Evolutionary conservation across 2,888 invertebrate genomes (phyloP).

Genomic region (Erpobdella octoculata): DNA sequence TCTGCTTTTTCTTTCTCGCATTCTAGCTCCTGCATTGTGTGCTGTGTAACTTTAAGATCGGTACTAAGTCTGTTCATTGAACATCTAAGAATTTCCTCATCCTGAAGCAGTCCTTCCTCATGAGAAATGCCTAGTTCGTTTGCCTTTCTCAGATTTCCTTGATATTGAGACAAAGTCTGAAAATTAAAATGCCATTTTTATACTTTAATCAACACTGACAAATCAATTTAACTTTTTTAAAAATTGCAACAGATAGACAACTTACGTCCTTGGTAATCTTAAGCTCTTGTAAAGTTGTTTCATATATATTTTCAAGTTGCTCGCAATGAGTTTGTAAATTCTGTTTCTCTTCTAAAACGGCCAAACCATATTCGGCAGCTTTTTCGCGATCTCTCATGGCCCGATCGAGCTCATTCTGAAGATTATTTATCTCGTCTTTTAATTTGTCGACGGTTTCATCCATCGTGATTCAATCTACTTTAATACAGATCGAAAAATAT

Average conservation of each 20-base stretch:
- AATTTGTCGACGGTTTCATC: too few species aligned
- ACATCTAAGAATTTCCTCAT: slow-evolving; percentile 83
- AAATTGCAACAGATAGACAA: not conserved
- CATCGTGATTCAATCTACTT: too few species aligned
- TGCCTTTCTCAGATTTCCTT: slow-evolving; percentile 63
- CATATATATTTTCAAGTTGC: slow-evolving; percentile 80
- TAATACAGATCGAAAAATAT: too few species aligned
- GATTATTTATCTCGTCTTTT: slow-evolving; percentile 50
- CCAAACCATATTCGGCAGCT: slow-evolving; percentile 91
- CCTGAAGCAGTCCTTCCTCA: slow-evolving; percentile 85
- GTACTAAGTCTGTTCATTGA: slow-evolving; percentile 68
- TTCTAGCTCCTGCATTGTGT: slow-evolving; percentile 60
- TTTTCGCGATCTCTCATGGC: slow-evolving; percentile 61
- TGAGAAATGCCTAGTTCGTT: slow-evolving; percentile 91
- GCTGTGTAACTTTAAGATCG: slow-evolving; percentile 44
- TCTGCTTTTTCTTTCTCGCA: slow-evolving; percentile 76
- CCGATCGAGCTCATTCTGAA: slow-evolving; percentile 46
- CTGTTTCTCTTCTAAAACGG: slow-evolving; percentile 84
- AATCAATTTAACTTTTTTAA: too few species aligned
- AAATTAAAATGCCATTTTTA: not conserved
- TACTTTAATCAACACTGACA: too few species aligned
- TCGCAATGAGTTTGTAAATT: slow-evolving; percentile 75
- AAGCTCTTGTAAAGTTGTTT: slow-evolving; percentile 81
- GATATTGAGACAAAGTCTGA: slow-evolving; percentile 21
- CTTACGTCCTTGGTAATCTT: slow-evolving; percentile 82